Base-by-base conservation (phyloP, 1,140 invertebrate species). In the Orchesella cincta region DNA sequence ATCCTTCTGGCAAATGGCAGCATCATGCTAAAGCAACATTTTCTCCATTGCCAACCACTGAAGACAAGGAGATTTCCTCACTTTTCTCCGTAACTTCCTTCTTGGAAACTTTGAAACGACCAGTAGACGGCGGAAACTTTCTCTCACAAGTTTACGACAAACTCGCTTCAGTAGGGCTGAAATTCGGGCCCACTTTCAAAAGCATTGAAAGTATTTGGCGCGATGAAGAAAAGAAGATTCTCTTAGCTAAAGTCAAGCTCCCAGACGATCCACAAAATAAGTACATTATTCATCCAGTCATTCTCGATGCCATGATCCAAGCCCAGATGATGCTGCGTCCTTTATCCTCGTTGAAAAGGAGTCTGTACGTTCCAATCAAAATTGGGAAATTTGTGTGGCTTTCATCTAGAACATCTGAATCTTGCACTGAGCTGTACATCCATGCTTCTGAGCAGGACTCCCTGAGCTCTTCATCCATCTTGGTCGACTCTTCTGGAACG, bases 241-340 rank as follows among this genome's bases (percentile, higher is more conserved):
- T 79, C 0, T 29, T 67, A 29, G 23, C 73, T 3, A 33, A 73
- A 31, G 74, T 79, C 8, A 39, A 51, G 12, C 14, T 62, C n/a
- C 75, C 78, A 18, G 26, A 14, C 3, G 54, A 57, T 23, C 12
- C 14, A 5, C 3, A 5, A 57, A 57, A 26, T 1, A 33, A 20
- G 76, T 79, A 79, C 62, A 70, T 75, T 5, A 34, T 72, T 0
- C 78, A 79, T 33, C 78, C 78, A 1, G 31, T 74, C 0, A 29
- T 77, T 12, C n/a, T 79, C 18, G 78, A 79, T 31, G 78, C 75
- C 0, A 79, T 79, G 71, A 76, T 79, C 31, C 78, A 79, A 35
- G 35, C 16, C 31, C 36, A 39, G 23, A 73, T 73, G 71, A 51
- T 73, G 35, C 20, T 28, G 36, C 36, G 23, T 8, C 3, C 46